Percentiles rank a stretch among this genome's conserved stretches.
Evolutionary conservation across 2,888 invertebrate species (phyloP).

Genomic region (Ochropleura leucogaster): DNA sequence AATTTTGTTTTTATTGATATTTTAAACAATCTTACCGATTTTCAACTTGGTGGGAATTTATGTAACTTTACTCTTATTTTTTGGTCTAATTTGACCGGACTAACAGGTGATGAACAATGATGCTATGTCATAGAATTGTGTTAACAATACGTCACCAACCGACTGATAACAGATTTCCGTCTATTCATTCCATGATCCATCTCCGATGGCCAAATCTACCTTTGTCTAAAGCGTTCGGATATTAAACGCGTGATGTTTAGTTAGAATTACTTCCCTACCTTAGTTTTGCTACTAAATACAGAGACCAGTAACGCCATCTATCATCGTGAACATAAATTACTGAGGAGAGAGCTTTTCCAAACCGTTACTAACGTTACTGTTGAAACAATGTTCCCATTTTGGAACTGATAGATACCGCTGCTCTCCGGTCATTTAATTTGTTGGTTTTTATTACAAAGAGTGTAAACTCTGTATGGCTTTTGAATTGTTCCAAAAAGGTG

Average conservation of each 20-base stretch:
- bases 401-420: constrained; percentile 34
- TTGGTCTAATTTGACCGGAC: no score
- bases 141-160: no score
- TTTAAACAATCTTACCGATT: no score
- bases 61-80: no score
- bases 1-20: no score
- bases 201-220: neutral
- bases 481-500: no score
- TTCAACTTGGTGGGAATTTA: no score
- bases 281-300: neutral
- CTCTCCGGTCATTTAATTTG: neutral
- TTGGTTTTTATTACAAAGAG: neutral
- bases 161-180: no score
- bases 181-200: no score
- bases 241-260: neutral
- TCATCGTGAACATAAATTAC: constrained; percentile 18
- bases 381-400: constrained; percentile 16
- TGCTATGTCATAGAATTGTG: no score
- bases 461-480: no score
- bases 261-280: neutral
- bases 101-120: no score
- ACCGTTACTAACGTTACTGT: neutral
- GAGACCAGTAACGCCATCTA: constrained; percentile 50
- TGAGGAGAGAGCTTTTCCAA: neutral
- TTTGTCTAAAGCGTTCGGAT: neutral